Evolutionary conservation across 2,888 invertebrate genomes (phyloP), one percentile per base, ranked within the genome.

Genomic region (Calliopum simillimum): DNA sequence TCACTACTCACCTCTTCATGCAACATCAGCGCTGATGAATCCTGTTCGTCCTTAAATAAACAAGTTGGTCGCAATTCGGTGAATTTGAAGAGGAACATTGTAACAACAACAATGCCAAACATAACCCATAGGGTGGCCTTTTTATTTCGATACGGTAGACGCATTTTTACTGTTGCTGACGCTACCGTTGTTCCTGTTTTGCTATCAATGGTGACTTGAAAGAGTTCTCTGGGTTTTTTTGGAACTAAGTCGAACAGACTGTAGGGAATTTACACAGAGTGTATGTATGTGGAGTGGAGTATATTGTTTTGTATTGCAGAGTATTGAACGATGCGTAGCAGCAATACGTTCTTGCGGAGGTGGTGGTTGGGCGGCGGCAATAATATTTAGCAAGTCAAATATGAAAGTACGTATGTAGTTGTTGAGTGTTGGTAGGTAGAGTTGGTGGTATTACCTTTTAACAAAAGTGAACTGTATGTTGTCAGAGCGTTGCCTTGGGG

Each of bases 81-180:
- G 78, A 84, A 86, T 79, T 86, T 86, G 78, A 86, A 85, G 73
- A 86, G 79, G 79, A 86, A 84, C 84, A 86, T 85, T 70, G 85
- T 85, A 75, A 86, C 79, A 74, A 83, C 84, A 76, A 86, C 80
- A 73, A 85, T 78, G 74, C 81, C 84, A 64, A 86, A 80, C 74
- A 84, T 79, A 68, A 84, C 82, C 85, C 85, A 86, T 64, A 85
- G 81, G 77, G 82, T 82, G 73, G 84, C 80, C 76, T 82, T 84
- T 79, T 84, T 85, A 78, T 85, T 86, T 74, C 86, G 82, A 78
- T 83, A 84, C 69, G 86, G 84, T 33, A 86, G 80, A 79, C 86
- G 84, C 86, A 86, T 86, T 77, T 79, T 81, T 63, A 75, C 73
- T 70, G 69, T 72, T 41, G 49, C 68, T 58, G 51, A n/a, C 16